Evolutionary conservation across 2,797 vertebrate genomes (phyloP).

Genomic region (Hippopotamyrus pictus): DNA sequence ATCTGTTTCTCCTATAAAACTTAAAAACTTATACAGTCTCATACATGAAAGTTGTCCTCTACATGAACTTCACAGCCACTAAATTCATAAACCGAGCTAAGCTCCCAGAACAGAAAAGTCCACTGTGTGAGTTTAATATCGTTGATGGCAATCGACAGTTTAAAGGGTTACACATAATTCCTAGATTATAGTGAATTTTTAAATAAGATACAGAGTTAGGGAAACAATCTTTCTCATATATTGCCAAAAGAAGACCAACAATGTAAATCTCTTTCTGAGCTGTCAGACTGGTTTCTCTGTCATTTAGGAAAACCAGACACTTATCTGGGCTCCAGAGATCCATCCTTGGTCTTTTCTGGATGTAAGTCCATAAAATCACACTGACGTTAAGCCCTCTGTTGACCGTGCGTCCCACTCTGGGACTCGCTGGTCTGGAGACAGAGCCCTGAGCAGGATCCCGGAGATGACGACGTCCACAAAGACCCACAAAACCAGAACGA

Average conservation of each 20-base stretch:
- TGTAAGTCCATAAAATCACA: background rate
- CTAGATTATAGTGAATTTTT: background rate
- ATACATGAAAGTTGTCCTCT: background rate
- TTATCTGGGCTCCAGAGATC: background rate
- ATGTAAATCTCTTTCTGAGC: background rate
- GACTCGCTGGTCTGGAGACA: background rate
- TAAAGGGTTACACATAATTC: background rate
- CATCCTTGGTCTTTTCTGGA: background rate
- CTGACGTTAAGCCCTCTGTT: background rate
- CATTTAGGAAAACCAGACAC: background rate
- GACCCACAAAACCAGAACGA: background rate
- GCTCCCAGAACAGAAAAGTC: background rate
- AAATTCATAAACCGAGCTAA: background rate
- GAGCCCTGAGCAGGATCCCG: background rate
- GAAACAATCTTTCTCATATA: background rate
- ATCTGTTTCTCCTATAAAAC: background rate
- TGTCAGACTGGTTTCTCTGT: background rate
- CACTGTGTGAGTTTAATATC: background rate
- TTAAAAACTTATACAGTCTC: background rate
- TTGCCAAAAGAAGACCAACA: background rate
- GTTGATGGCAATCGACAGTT: background rate
- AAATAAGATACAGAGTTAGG: background rate
- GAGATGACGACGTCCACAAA: background rate
- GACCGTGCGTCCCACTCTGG: background rate
- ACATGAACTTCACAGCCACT: background rate